These are phyloP conservation scores for Opisthocomus hoazin DNA, from an alignment of 2,113 vertebrate species.

Conservation along the genomic window DNA sequence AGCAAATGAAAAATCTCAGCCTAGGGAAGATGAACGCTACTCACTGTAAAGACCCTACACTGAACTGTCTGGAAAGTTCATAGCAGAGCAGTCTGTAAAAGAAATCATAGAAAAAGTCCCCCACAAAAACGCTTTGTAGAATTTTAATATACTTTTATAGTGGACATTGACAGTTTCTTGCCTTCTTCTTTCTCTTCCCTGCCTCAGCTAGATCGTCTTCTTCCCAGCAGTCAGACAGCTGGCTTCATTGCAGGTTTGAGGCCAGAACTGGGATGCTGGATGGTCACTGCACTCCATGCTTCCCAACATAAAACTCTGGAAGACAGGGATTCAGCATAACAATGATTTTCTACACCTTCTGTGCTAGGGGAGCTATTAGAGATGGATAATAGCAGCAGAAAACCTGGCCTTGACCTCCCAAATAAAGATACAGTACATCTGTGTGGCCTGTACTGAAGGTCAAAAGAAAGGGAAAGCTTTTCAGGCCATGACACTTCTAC, in stretches of 20 bases:
- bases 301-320: neutral
- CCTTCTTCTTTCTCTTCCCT: neutral
- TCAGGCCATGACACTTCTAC: neutral
- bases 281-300: neutral
- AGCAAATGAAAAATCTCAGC: neutral
- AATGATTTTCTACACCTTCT: neutral
- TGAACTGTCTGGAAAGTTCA: neutral
- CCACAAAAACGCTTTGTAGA: neutral
- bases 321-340: neutral
- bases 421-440: neutral
- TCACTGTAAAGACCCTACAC: neutral
- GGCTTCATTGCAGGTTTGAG: neutral
- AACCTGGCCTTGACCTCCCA: neutral
- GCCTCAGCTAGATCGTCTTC: neutral
- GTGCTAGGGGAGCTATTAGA: neutral
- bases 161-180: neutral
- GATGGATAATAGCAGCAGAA: neutral
- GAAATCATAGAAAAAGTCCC: neutral
- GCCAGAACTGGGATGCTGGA: neutral
- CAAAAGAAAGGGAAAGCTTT: neutral
- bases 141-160: neutral
- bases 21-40: neutral
- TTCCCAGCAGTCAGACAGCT: neutral
- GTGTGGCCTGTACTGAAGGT: neutral
- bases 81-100: neutral